These are phyloP conservation scores for Saguinus midas DNA, from an alignment of 2,113 vertebrate genomes.

Conservation along the genomic window DNA sequence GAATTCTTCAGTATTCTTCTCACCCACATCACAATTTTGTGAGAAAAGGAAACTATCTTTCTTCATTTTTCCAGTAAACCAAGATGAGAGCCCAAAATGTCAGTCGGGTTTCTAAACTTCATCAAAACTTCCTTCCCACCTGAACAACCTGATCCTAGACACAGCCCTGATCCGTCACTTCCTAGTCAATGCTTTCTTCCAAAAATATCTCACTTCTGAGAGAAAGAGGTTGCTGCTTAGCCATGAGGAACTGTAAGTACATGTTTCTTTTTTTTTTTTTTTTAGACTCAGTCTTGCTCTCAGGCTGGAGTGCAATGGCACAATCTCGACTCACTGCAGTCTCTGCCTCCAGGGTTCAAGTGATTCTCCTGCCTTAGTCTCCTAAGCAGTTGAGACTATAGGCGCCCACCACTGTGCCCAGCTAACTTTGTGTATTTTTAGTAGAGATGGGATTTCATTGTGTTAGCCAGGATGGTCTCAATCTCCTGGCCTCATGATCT, in stretches of 20 bases:
- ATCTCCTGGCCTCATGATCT: too few relatives aligned
- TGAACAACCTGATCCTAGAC: background rate
- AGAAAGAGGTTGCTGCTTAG: background rate
- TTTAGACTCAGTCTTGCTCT: too few relatives aligned
- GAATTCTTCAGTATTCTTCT: background rate
- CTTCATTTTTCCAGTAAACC: background rate
- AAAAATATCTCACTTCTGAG: background rate
- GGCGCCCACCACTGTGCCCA: too few relatives aligned
- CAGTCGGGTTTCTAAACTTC: background rate
- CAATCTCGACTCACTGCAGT: too few relatives aligned
- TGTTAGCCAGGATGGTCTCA: too few relatives aligned
- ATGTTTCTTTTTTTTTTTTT: background rate
- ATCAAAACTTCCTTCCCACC: background rate
- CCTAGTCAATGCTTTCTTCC: background rate
- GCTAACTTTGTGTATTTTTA: too few relatives aligned
- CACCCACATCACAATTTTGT: background rate
- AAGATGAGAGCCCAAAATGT: background rate
- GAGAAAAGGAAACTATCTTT: background rate
- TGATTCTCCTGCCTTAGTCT: too few relatives aligned
- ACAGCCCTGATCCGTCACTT: background rate
- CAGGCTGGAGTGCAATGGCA: too few relatives aligned
- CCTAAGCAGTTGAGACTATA: too few relatives aligned
- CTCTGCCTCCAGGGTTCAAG: too few relatives aligned
- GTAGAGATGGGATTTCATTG: too few relatives aligned
- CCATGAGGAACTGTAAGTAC: background rate